phyloP scores from a whole-genome alignment of 2,888 invertebrate genomes.

The Cosmopolites sordidus region DNA sequence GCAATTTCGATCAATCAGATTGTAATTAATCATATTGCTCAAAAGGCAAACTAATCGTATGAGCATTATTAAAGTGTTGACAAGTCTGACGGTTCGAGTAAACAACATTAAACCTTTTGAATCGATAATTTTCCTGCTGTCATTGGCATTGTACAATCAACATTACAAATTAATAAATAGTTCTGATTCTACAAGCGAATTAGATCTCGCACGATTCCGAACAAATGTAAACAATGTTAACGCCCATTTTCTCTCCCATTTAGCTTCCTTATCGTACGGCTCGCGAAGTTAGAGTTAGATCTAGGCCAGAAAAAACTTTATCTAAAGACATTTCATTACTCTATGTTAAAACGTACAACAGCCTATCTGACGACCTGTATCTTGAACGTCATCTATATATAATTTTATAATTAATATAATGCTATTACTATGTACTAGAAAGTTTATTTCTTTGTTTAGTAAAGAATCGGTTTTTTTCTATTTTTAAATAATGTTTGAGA shows the following conservation, averaged over 20 bases:
- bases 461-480: no score
- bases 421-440: conserved; percentile 12
- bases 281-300: conserved; percentile 2
- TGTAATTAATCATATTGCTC: no score
- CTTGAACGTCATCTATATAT: conserved; percentile 23
- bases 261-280: conserved; percentile 8
- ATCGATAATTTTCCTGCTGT: not conserved
- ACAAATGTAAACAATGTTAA: conserved; percentile 13
- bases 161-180: conserved; percentile 7
- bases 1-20: no score
- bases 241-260: conserved; percentile 13
- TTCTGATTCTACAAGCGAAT: conserved; percentile 8
- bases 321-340: conserved; percentile 20
- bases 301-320: conserved; percentile 15
- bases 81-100: no score
- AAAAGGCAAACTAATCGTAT: no score
- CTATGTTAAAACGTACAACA: conserved; percentile 6
- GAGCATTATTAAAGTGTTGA: no score
- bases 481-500: no score
- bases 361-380: conserved; percentile 18
- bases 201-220: conserved; percentile 11
- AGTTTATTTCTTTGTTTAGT: conserved; percentile 4
- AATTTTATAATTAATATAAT: conserved; percentile 21
- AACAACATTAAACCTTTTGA: not conserved
- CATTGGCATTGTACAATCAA: conserved; percentile 6